Evolutionary conservation across 1,140 invertebrate species (phyloP).

Genomic region (Reticulitermes speratus): DNA sequence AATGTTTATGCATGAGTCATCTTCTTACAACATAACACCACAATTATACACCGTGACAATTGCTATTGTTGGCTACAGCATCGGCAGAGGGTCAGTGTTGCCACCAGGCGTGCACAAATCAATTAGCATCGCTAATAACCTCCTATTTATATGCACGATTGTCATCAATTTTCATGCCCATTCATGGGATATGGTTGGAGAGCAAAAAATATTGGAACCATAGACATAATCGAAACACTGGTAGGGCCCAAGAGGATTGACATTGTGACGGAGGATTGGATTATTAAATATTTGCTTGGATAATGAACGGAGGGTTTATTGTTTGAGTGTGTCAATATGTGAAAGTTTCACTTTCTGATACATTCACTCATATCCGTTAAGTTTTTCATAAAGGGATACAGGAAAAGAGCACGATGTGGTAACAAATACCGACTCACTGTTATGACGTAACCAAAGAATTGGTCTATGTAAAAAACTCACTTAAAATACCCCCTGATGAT

Average conservation of each 20-base stretch:
- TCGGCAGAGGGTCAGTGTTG: not conserved
- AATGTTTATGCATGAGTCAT: slow-evolving; percentile 6
- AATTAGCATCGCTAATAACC: slow-evolving; percentile 2
- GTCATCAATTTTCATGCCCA: not conserved
- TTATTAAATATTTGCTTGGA: not conserved
- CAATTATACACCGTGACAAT: not conserved
- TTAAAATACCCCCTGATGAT: too few relatives aligned
- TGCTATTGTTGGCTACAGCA: not conserved
- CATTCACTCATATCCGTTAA: too few relatives aligned
- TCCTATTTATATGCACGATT: not conserved
- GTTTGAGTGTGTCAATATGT: not conserved
- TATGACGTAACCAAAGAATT: too few relatives aligned
- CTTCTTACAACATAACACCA: not conserved
- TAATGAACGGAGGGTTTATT: not conserved
- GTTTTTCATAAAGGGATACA: too few relatives aligned
- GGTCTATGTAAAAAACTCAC: too few relatives aligned
- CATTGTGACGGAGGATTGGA: not conserved
- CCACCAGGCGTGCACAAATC: not conserved
- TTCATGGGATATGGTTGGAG: not conserved
- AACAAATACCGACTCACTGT: too few relatives aligned
- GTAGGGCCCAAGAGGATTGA: not conserved
- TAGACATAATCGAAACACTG: not conserved
- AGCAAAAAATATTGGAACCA: not conserved
- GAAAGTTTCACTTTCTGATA: not conserved
- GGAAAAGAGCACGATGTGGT: too few relatives aligned